Evolutionary conservation across 2,888 invertebrate genomes (phyloP).

Genomic region (Teleogryllus oceanicus): DNA sequence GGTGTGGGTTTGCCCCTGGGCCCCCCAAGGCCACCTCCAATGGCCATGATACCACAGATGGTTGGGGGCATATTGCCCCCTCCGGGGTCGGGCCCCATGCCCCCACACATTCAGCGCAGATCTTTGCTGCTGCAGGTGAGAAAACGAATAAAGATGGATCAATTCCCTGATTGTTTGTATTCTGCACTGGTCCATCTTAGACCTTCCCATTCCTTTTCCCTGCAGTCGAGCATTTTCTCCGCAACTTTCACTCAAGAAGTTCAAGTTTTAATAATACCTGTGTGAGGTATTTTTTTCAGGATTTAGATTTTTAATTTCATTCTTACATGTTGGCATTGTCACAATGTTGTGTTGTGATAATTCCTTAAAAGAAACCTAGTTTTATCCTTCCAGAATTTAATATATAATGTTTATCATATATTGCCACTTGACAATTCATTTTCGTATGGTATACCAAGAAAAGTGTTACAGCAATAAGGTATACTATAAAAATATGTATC

Average conservation of each 20-base stretch:
- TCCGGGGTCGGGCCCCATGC: constrained; percentile 37
- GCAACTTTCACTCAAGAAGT: not conserved
- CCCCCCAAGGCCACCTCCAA: constrained; percentile 47
- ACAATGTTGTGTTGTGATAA: no score
- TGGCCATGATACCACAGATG: constrained; percentile 37
- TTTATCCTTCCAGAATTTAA: not conserved
- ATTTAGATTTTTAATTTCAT: no score
- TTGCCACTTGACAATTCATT: no score
- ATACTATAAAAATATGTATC: not conserved
- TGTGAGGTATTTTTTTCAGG: no score
- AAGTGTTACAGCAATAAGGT: not conserved
- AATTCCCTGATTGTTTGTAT: not conserved
- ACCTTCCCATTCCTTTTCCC: not conserved
- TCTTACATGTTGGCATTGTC: no score
- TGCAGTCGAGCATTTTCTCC: not conserved
- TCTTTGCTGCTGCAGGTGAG: constrained; percentile 85
- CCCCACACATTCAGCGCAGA: constrained; percentile 57
- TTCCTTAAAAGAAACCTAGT: not conserved
- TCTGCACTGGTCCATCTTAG: not conserved
- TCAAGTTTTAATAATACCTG: no score
- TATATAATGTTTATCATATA: not conserved
- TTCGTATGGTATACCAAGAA: constrained; percentile 2
- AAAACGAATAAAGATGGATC: not conserved
- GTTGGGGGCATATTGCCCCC: constrained; percentile 46
- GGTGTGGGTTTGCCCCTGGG: constrained; percentile 46